Base-by-base conservation (phyloP, 23 tunicate genomes). In the Clavelina lepadiformis region DNA sequence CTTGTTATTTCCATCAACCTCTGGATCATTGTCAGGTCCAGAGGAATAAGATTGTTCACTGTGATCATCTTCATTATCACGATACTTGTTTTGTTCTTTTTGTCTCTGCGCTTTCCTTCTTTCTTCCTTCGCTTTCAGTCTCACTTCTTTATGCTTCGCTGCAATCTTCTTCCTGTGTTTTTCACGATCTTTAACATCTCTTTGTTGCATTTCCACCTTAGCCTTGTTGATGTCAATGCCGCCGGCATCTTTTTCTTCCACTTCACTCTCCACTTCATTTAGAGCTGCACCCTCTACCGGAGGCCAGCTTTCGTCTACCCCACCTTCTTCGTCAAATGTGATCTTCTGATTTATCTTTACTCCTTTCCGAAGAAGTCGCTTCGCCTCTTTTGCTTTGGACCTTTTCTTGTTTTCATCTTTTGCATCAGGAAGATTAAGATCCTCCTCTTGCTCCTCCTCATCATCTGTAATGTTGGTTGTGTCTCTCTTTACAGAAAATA, bases 201-300 rank as follows among this genome's bases (percentile, higher is more conserved):
- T 65, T 50, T 58, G 46, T 51, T 72, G 33, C 95, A 78, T 86
- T 35, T 38, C 61, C 11, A 36, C 31, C 55, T 72, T 72, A 15
- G 76, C 85, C 3, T 65, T 29, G 22, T 79, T 65, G 2, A 86
- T 30, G 59, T 86, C 66, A 25, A 78, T 31, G 5, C 86, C 95
- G 23, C 70, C 63, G 20, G 8, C 67, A 2, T 64, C 61, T 3
- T 63, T 49, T 3, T 8, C 46, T 44, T 67, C 58, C 0, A 33
- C 56, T 31, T 57, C 67, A 1, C 6, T 41, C n/a, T 51, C 36
- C 13, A 21, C 3, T 26, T 7, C n/a, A 25, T 28, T 24, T 3
- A 13, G 50, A 3, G 5, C 4, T 23, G 15, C 52, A 38, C 20
- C 60, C 35, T 3, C 5, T n/a, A 6, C 50, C 5, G 52, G 51